These are phyloP conservation scores for Dolichomitus sp. DNA, from an alignment of 2,888 invertebrate species.

Conservation along the genomic window DNA sequence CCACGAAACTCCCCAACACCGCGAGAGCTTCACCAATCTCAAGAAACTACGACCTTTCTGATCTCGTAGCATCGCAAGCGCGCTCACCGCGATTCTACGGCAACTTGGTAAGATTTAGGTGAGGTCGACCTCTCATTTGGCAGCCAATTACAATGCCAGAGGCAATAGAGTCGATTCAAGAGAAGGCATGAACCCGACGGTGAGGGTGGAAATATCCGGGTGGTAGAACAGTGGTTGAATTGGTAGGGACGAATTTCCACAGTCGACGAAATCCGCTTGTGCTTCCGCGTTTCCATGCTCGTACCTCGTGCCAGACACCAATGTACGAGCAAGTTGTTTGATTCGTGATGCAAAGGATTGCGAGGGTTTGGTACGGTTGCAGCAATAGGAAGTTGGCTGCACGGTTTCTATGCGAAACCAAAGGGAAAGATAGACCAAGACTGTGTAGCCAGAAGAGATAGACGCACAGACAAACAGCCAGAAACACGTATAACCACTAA, in stretches of 20 bases:
- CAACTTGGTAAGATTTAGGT: constrained; percentile 79
- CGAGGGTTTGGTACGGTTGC: background rate
- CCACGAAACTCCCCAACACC: constrained; percentile 40
- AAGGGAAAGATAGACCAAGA: background rate
- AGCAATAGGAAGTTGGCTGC: constrained; percentile 4
- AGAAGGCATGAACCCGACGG: background rate
- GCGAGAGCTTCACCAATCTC: constrained; percentile 61
- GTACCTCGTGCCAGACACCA: constrained; percentile 13
- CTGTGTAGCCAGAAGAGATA: background rate
- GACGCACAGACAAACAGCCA: background rate
- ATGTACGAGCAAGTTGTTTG: constrained; percentile 11
- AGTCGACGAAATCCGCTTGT: background rate
- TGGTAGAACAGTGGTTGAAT: constrained; percentile 28
- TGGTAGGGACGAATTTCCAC: constrained; percentile 20
- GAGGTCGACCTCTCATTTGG: constrained; percentile 81
- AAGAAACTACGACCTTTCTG: constrained; percentile 61
- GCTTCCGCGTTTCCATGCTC: constrained; percentile 2
- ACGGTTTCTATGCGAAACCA: background rate
- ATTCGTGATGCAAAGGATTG: constrained; percentile 13
- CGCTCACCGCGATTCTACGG: constrained; percentile 59
- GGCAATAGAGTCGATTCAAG: constrained; percentile 28
- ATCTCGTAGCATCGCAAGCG: constrained; percentile 64
- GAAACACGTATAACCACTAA: constrained; percentile 3
- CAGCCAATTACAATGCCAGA: constrained; percentile 81
- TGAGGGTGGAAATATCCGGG: constrained; percentile 33